Base-by-base conservation (phyloP, 2,797 vertebrate species). In the Tympanoctomys barrerae region DNA sequence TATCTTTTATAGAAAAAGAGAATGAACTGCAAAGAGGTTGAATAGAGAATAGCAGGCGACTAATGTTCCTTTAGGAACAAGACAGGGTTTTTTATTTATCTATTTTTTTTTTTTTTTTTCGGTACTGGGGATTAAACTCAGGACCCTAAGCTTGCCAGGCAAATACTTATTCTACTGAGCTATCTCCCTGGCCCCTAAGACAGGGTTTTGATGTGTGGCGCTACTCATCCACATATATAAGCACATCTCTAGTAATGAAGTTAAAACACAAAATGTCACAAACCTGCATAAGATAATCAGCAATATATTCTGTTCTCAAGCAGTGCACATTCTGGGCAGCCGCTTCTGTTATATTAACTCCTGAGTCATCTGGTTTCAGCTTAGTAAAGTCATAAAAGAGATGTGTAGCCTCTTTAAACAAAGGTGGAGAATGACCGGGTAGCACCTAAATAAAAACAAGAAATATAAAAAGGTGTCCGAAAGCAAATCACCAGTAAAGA, bases 221-320 rank as follows among this genome's bases (percentile, higher is more conserved):
- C 49, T 62, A 18, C 24, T 36, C 62, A 46, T 85, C 28, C 54
- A 42, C n/a, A 22, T 28, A 49, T 13, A 70, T 1, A 54, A 83
- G 75, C 46, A 31, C 11, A 84, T 39, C 14, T 39, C 18, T 85
- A 57, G 19, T 16, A 49, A 68, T 2, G n/a, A 54, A 14, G 39
- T 70, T 88, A 84, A 71, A 5, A 26, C 19, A 88, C 13, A 70
- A 7, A 92, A 28, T 39, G 57, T 49, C 49, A 93, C 98, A 77
- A 94, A 99, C 99, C 99, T 99, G 99, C 99, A 99, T 99, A 84
- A 99, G 99, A 96, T 99, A 99, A 98, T 99, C 99, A 12, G 99
- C 99, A 0, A 99, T 99, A 97, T 99, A 99, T 94, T 99, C 99
- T 0, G 99, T 99, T 95, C 99, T 99, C 92, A 99, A 97, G 97